Conservation (phyloP, 2,888 invertebrate genomes). For the Amorpha juglandis region DNA sequence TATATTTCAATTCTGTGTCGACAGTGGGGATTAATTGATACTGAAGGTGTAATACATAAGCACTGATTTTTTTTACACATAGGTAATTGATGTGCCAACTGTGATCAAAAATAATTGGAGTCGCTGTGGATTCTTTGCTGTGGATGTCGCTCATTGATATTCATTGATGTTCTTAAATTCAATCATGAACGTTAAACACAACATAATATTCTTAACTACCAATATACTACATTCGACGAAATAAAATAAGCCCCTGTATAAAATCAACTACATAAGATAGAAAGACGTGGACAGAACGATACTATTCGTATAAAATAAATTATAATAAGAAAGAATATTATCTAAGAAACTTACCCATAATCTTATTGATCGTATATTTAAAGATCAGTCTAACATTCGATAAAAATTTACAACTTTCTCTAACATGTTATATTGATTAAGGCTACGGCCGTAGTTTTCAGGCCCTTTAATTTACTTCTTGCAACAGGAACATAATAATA, state of each 20-base stretch:
- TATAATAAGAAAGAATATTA: constrained; percentile 61
- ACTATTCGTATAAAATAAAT: constrained; percentile 53
- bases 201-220: constrained; percentile 10
- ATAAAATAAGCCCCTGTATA: constrained; percentile 64
- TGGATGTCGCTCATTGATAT: background rate
- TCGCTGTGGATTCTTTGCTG: background rate
- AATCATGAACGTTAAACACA: constrained; percentile 33
- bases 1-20: too few relatives aligned
- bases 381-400: constrained; percentile 84
- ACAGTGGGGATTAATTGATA: too few relatives aligned
- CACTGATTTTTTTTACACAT: too few relatives aligned
- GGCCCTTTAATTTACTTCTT: constrained; percentile 43
- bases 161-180: constrained; percentile 31
- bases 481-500: constrained; percentile 42
- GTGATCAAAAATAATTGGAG: background rate
- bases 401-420: constrained; percentile 64
- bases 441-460: constrained; percentile 59
- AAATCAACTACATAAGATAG: constrained; percentile 65
- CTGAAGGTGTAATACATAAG: too few relatives aligned
- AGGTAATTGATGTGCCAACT: too few relatives aligned
- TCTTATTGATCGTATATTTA: constrained; percentile 75
- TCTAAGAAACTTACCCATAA: constrained; percentile 70
- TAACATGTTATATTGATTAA: constrained; percentile 56
- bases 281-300: constrained; percentile 75
- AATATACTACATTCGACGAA: constrained; percentile 23